Evolutionary conservation across 2,113 vertebrate species (phyloP), one percentile per base, ranked within the genome.

Genomic region (Gallinago undulata): DNA sequence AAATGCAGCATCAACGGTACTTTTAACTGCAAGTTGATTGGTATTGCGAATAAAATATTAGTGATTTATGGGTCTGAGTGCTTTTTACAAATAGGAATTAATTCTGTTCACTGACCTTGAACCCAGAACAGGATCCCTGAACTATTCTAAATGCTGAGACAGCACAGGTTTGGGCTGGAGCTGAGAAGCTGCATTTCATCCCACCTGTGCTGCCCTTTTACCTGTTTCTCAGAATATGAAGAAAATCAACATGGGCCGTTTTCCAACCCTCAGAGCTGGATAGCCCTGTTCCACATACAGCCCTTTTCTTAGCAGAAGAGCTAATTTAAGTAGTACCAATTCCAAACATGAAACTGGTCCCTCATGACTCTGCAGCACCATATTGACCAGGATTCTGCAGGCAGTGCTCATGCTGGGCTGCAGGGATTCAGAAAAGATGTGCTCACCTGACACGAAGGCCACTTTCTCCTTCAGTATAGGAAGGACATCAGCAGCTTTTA

Each of bases 401-500:
- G 51, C 18, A 86, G 37, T 9, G 19, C 11, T 75, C 3, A 4
- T 28, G 9, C 50, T 60, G 28, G 41, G n/a, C 45, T 81, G 63
- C 31, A 91, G 57, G 7, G n/a, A 84, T 48, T 9, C 37, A 82
- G 90, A 51, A 94, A 70, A 56, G 17, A n/a, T 73, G 41, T 64
- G 97, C 99, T 98, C 94, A 99, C 99, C 99, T 97, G 99, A 99
- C 64, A 99, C 99, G 9, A 99, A 99, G 96, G 99, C 99, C 84
- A 99, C 99, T 98, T 99, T 99, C 97, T 99, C 99, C 98, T 99
- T 99, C 68, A 99, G 97, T 95, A 99, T 99, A 45, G 99, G 98
- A 93, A 99, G 98, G 72, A 99, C 99, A 94, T 99, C 99, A 68
- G 99, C 99, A 84, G 99, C 99, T 98, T 99, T 99, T 97, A 99